A percentile compares a stretch with the other conserved stretches of the same genome.
Conservation (phyloP, 53 echinoderm and acorn worm species). For the Echinometra lucunter region DNA sequence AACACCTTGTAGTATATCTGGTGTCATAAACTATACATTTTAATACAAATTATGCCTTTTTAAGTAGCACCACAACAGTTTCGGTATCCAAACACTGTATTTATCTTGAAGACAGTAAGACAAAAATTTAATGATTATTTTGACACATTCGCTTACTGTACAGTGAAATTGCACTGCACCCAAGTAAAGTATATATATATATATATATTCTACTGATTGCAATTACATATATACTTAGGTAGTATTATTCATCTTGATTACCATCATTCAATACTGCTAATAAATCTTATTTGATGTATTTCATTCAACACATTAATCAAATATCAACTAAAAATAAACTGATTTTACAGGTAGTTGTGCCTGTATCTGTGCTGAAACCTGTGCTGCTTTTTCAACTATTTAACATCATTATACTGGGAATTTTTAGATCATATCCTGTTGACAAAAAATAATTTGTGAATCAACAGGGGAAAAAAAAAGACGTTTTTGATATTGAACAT, state of each 20-base stretch:
- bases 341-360: not conserved
- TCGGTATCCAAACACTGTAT: no score
- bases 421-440: not conserved
- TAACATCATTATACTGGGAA: not conserved
- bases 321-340: not conserved
- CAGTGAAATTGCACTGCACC: not conserved
- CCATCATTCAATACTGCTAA: not conserved
- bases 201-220: not conserved
- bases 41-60: not conserved
- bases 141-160: not conserved
- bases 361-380: not conserved
- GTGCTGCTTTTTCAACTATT: not conserved
- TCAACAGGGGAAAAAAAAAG: no score
- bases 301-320: not conserved
- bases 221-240: no score
- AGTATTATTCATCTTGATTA: no score
- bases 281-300: not conserved
- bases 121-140: no score
- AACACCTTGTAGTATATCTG: no score
- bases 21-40: not conserved
- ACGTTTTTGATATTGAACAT: no score
- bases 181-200: not conserved
- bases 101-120: no score
- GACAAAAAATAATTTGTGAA: not conserved
- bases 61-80: not conserved